Evolutionary conservation across 1,140 invertebrate species (phyloP), one percentile per base, ranked within the genome.

Genomic region (Plodia interpunctella): DNA sequence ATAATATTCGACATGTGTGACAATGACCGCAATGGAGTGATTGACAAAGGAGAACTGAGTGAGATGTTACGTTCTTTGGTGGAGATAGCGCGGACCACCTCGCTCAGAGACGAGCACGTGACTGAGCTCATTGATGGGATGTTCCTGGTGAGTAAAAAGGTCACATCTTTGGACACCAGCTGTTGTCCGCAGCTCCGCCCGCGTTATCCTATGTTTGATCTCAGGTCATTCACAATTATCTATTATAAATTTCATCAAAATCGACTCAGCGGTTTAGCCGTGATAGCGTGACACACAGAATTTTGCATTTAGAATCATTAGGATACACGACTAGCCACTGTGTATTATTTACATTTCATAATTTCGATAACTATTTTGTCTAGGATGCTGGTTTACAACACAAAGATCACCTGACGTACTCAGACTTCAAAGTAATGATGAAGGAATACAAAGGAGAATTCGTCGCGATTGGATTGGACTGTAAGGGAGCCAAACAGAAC

Each of bases 1-100:
- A 98, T 99, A 21, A 97, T 99, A 60, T 99, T 99, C 77, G 97
- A 99, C 76, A 99, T 99, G 98, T 99, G 98, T 80, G 98, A 99
- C 80, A 96, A 98, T 68, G 97, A 99, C 80, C 92, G 96, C 3
- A 98, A 98, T 72, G 98, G 98, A 0, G 95, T 98, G 0, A 98
- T 99, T 59, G 97, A 99, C 75, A 98, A 98, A 78, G 94, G 93
- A 5, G 98, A 99, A 79, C 90, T 99, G 2, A 97, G 96, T 6
- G 97, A 98, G 80, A 98, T 99, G 96, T 87, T 97, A 62, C 90
- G 98, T 19, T 99, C 98, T 0, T 82, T 99, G 5, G 96, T 99
- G 0, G 98, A 99, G 84, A 98, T 99, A 65, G 98, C 97, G 0
- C 93, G 97, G 76, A 98, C 96, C 0, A 97, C 96, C 0, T 97